Conservation (phyloP, 2,888 invertebrate species). For the Synanthedon formicaeformis region DNA sequence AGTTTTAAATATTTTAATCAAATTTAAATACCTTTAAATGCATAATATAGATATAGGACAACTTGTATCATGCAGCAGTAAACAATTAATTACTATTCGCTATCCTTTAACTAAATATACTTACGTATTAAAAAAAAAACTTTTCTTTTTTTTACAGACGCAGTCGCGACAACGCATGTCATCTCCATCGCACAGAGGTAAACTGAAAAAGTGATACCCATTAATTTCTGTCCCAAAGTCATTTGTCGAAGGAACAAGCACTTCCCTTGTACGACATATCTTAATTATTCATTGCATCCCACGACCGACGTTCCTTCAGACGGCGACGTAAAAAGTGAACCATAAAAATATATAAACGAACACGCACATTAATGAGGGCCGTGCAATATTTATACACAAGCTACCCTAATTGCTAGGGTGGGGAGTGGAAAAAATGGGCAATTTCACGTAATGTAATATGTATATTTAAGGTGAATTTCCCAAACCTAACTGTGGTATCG, state of each 20-base stretch:
- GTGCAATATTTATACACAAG: constrained; percentile 71
- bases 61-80: background rate
- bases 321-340: constrained; percentile 43
- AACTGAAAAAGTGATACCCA: constrained; percentile 10
- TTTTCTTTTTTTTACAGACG: constrained; percentile 41
- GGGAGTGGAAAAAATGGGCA: constrained; percentile 72
- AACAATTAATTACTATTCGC: constrained; percentile 4
- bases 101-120: background rate
- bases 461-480: constrained; percentile 67
- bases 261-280: constrained; percentile 46
- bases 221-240: constrained; percentile 2
- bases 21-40: constrained; percentile 1
- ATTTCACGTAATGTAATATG: constrained; percentile 72
- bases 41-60: background rate
- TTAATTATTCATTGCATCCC: constrained; percentile 67
- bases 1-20: constrained; percentile 3
- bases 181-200: constrained; percentile 59
- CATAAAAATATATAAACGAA: constrained; percentile 66
- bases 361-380: constrained; percentile 67
- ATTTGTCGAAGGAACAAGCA: constrained; percentile 29
- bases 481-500: constrained; percentile 48
- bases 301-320: constrained; percentile 39
- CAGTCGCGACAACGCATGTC: constrained; percentile 54
- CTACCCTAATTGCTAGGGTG: constrained; percentile 71
- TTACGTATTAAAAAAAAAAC: background rate